Percentiles rank a stretch among this genome's conserved stretches.
Evolutionary conservation across 2,888 invertebrate species (phyloP).

Genomic region (Rhodophaea formosa): DNA sequence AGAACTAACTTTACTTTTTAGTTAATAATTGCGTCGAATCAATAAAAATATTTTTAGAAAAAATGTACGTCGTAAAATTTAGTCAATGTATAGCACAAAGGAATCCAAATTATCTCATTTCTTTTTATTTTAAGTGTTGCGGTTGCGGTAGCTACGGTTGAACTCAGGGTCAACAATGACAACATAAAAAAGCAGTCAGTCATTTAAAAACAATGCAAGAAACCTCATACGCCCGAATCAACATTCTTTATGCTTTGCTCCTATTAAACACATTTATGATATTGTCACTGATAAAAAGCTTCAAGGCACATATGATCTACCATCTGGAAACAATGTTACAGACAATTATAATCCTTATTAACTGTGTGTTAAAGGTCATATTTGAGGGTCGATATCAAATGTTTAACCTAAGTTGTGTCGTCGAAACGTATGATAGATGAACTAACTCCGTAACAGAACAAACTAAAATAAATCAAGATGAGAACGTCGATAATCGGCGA

Average conservation of each 20-base stretch:
- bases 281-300: conserved; percentile 45
- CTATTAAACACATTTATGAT: conserved; percentile 49
- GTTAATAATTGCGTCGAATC: no score
- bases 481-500: conserved; percentile 53
- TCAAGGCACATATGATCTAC: conserved; percentile 26
- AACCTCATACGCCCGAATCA: conserved; percentile 24
- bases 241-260: conserved; percentile 28
- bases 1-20: no score
- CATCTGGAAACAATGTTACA: conserved; percentile 10
- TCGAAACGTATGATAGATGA: conserved; percentile 54
- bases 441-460: conserved; percentile 51
- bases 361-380: conserved; percentile 12
- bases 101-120: neutral
- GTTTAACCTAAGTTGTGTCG: conserved; percentile 21
- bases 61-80: no score
- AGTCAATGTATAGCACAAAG: no score
- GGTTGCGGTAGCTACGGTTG: conserved; percentile 3
- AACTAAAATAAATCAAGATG: conserved; percentile 64
- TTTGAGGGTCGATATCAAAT: conserved; percentile 5
- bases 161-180: conserved; percentile 13
- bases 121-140: neutral
- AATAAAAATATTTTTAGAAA: no score
- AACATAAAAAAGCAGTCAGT: conserved; percentile 11
- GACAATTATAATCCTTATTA: conserved; percentile 11
- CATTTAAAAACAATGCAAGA: conserved; percentile 20